Conservation (phyloP, 2,888 invertebrate species). For the Athalia rosae region DNA sequence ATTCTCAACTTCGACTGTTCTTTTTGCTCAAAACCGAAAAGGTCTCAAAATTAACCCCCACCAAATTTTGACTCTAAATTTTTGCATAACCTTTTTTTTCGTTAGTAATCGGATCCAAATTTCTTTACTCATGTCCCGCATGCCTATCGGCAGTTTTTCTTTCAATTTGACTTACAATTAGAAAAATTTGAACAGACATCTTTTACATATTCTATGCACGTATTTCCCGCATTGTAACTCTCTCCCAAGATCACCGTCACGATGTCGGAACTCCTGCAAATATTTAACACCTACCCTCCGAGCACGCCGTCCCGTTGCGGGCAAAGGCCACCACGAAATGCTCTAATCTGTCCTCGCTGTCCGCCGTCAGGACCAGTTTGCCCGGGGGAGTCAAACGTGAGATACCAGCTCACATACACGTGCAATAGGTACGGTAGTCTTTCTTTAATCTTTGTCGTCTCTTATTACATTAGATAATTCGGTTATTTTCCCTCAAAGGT, state of each 20-base stretch:
- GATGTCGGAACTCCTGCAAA: constrained; percentile 34
- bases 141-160: too few species aligned
- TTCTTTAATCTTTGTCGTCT: constrained; percentile 12
- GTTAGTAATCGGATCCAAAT: too few species aligned
- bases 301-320: constrained; percentile 54
- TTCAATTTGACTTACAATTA: too few species aligned
- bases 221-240: neutral
- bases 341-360: constrained; percentile 53
- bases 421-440: constrained; percentile 57
- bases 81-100: too few species aligned
- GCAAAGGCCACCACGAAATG: constrained; percentile 49
- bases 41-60: too few species aligned
- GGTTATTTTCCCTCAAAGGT: constrained; percentile 52
- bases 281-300: constrained; percentile 52
- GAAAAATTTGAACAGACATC: too few species aligned
- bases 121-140: too few species aligned
- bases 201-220: neutral
- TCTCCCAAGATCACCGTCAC: neutral
- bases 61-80: too few species aligned
- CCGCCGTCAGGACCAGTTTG: constrained; percentile 49
- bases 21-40: too few species aligned
- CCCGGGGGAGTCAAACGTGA: constrained; percentile 54
- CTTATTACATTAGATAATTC: constrained; percentile 15
- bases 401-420: constrained; percentile 59
- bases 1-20: too few species aligned